A percentile compares a stretch with the other conserved stretches of the same genome.
Evolutionary conservation across 2,888 invertebrate species (phyloP).

Genomic region (Dasypolia templi): DNA sequence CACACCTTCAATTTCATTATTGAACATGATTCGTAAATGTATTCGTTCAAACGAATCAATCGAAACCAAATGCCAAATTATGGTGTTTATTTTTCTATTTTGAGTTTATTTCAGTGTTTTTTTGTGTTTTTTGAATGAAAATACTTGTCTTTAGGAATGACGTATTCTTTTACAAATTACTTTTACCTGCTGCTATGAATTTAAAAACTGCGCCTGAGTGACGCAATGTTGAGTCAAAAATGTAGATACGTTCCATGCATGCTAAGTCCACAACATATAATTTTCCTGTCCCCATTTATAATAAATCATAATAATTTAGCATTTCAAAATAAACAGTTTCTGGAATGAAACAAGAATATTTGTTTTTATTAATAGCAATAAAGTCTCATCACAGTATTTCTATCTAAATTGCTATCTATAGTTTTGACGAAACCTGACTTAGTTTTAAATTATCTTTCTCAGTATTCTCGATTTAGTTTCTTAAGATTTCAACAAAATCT

Average conservation of each 20-base stretch:
- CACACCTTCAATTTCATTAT: not conserved
- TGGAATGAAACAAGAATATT: slow-evolving; percentile 6
- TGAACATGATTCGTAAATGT: not conserved
- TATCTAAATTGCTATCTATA: not conserved
- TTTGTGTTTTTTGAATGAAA: slow-evolving; percentile 6
- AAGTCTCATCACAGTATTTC: not conserved
- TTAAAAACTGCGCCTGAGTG: slow-evolving; percentile 4
- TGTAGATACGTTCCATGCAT: slow-evolving; percentile 25
- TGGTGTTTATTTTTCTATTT: not conserved
- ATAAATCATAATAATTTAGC: slow-evolving; percentile 25
- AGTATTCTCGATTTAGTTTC: not conserved
- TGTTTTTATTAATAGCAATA: not conserved
- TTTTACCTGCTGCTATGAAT: slow-evolving; percentile 25
- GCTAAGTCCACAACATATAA: slow-evolving; percentile 4
- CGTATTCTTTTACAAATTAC: not conserved
- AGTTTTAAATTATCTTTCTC: not conserved
- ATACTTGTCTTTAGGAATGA: not conserved
- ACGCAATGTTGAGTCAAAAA: slow-evolving; percentile 24
- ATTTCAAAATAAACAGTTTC: slow-evolving; percentile 18
- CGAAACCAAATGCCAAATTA: not conserved
- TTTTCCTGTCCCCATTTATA: slow-evolving; percentile 58
- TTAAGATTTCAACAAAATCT: not conserved
- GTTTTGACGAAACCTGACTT: not conserved
- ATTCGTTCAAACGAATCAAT: not conserved
- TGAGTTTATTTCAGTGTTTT: slow-evolving; percentile 1